Conservation (phyloP, 2,888 invertebrate species). For the Spodoptera picta region DNA sequence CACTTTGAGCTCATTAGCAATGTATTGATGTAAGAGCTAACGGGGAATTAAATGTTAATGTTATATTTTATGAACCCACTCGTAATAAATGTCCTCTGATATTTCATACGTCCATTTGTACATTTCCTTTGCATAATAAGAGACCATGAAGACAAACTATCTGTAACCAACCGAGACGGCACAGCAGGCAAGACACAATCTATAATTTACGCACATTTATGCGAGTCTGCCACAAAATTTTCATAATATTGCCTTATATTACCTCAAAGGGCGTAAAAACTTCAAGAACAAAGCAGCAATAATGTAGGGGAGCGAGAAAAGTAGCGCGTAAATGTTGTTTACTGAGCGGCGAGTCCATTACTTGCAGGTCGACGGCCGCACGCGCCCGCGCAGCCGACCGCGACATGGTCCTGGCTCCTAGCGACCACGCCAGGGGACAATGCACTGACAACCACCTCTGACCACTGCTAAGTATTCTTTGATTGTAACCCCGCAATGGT, state of each 20-base stretch:
- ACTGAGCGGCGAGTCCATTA: constrained; percentile 56
- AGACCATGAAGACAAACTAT: constrained; percentile 24
- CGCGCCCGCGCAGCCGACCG: constrained; percentile 74
- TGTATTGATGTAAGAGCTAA: constrained; percentile 35
- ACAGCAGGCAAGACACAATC: constrained; percentile 24
- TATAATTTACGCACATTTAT: constrained; percentile 38
- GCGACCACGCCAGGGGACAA: constrained; percentile 66
- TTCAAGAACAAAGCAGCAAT: constrained; percentile 52
- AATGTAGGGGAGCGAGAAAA: constrained; percentile 53
- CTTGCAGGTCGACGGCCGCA: constrained; percentile 74
- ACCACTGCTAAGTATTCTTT: constrained; percentile 52
- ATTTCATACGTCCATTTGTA: constrained; percentile 14
- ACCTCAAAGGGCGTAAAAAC: constrained; percentile 41
- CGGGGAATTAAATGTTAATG: constrained; percentile 14
- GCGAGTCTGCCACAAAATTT: constrained; percentile 32
- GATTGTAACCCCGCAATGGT: constrained; percentile 48
- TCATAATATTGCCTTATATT: constrained; percentile 28
- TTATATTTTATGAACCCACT: constrained; percentile 10
- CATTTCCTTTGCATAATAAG: constrained; percentile 19
- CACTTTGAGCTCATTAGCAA: constrained; percentile 33
- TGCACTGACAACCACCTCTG: constrained; percentile 65
- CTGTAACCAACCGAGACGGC: constrained; percentile 19
- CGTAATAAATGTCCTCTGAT: constrained; percentile 3
- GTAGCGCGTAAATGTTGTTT: constrained; percentile 59
- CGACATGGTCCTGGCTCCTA: constrained; percentile 75